Percentiles rank a stretch among this genome's conserved stretches.
phyloP scores from a whole-genome alignment of 2,797 vertebrate genomes.

The Chromis chromis region DNA sequence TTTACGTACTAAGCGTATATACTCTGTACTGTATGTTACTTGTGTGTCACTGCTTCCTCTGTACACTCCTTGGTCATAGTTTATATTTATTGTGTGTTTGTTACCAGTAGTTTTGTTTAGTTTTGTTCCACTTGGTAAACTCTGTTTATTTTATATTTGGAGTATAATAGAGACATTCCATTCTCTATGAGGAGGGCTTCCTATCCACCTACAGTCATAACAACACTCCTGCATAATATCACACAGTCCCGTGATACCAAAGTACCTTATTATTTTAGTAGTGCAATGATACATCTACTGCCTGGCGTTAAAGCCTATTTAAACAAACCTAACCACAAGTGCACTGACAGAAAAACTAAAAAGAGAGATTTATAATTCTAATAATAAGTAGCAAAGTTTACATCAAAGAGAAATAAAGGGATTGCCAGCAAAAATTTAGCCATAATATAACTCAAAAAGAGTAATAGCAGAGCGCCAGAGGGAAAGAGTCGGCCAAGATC shows the following conservation, averaged over 20 bases:
- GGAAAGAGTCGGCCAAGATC: slow-evolving; percentile 27
- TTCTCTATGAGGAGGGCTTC: slow-evolving; percentile 62
- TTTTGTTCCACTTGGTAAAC: slow-evolving; percentile 59
- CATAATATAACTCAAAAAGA: neutral
- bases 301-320: slow-evolving; percentile 51
- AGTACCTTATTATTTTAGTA: slow-evolving; percentile 50
- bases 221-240: slow-evolving; percentile 37
- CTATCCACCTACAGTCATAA: slow-evolving; percentile 24
- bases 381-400: neutral
- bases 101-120: slow-evolving; percentile 22
- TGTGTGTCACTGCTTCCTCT: slow-evolving; percentile 55
- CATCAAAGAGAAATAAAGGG: neutral
- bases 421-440: neutral
- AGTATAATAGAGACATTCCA: slow-evolving; percentile 81
- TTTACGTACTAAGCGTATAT: slow-evolving; percentile 41
- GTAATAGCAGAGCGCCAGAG: slow-evolving; percentile 44
- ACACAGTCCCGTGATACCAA: slow-evolving; percentile 59
- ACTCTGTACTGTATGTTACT: slow-evolving; percentile 57
- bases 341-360: slow-evolving; percentile 52
- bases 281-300: slow-evolving; percentile 17
- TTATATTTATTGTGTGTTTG: slow-evolving; percentile 44
- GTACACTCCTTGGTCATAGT: slow-evolving; percentile 56
- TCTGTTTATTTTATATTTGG: slow-evolving; percentile 56
- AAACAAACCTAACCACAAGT: slow-evolving; percentile 63
- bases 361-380: neutral